Percentiles rank a stretch among this genome's conserved stretches.
Conservation (phyloP, 1,140 invertebrate genomes). For the Nephila pilipes region DNA sequence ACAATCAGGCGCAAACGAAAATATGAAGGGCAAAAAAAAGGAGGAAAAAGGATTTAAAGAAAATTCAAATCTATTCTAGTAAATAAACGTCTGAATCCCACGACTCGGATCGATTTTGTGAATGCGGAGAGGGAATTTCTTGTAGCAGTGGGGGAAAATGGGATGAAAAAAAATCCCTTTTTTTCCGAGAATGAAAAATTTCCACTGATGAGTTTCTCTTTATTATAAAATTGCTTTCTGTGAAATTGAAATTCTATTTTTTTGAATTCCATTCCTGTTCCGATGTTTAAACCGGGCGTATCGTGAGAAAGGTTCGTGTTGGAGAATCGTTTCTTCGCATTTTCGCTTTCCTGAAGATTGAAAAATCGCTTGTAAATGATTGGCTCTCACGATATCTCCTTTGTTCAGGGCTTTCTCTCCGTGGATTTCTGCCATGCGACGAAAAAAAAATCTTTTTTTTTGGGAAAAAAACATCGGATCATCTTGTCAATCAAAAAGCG, state of each 20-base stretch:
- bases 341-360: neutral
- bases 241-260: neutral
- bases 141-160: neutral
- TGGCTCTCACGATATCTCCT: neutral
- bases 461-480: neutral
- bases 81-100: neutral
- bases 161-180: neutral
- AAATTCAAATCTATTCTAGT: neutral
- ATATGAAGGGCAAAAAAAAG: neutral
- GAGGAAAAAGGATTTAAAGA: neutral
- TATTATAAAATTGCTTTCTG: constrained; percentile 1
- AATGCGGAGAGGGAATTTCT: neutral
- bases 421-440: neutral
- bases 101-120: neutral
- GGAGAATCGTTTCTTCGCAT: neutral
- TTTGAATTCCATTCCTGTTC: neutral
- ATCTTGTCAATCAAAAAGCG: neutral
- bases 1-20: neutral
- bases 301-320: constrained; percentile 15
- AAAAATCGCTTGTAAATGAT: constrained; percentile 4
- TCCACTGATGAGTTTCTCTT: neutral
- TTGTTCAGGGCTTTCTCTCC: neutral
- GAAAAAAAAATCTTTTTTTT: neutral
- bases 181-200: neutral
- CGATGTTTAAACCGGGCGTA: neutral